A percentile compares a stretch with the other conserved stretches of the same genome.
Conservation (phyloP, 2,113 vertebrate genomes). For the Eupsittula cactorum region DNA sequence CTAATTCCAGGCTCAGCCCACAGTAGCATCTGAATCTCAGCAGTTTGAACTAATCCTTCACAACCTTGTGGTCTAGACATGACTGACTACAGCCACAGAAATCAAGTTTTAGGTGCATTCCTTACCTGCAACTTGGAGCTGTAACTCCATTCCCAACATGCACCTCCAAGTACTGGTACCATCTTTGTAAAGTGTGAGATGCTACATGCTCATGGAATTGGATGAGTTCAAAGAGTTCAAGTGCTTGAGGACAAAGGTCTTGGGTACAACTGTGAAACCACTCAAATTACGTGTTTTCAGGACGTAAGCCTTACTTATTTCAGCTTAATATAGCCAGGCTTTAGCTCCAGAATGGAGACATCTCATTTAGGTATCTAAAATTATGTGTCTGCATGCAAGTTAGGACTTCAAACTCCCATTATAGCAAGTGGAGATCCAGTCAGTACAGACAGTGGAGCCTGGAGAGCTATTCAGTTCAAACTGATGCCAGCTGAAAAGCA, state of each 20-base stretch:
- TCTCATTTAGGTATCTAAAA: conserved; percentile 50
- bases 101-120: neutral
- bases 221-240: neutral
- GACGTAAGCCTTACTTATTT: conserved; percentile 27
- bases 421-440: conserved; percentile 1
- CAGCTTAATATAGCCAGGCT: conserved; percentile 2
- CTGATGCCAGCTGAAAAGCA: conserved; percentile 52
- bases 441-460: neutral
- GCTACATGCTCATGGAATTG: neutral
- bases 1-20: neutral
- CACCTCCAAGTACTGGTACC: neutral
- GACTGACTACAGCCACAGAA: neutral
- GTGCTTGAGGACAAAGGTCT: neutral
- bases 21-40: neutral
- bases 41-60: neutral
- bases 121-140: neutral
- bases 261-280: neutral
- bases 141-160: neutral
- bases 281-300: conserved; percentile 5
- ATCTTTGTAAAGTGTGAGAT: neutral
- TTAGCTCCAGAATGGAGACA: conserved; percentile 1
- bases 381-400: neutral
- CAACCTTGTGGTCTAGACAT: neutral
- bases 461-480: conserved; percentile 40
- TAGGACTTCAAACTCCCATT: conserved; percentile 7